Conservation (phyloP, 1,140 invertebrate species). For the Drosophila nebulosa region DNA sequence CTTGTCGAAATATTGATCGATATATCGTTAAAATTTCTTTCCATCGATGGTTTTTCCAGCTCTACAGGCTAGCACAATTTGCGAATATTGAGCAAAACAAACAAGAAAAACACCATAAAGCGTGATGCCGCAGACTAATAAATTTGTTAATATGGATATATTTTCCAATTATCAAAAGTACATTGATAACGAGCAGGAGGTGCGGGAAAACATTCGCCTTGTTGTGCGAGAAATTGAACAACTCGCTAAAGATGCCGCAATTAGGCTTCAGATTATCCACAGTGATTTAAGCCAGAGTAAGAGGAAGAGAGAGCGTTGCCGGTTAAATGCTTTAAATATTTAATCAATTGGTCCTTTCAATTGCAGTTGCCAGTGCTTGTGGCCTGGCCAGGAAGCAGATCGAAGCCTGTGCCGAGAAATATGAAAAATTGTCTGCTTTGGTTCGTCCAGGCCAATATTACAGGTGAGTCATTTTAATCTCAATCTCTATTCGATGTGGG, state of each 20-base stretch:
- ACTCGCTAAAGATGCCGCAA: conserved; percentile 85
- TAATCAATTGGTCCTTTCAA: not conserved
- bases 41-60: too few species aligned
- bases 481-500: not conserved
- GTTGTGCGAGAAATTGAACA: conserved; percentile 87
- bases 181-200: conserved; percentile 85
- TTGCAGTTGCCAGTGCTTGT: conserved; percentile 82
- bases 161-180: conserved; percentile 86
- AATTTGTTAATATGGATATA: conserved; percentile 81
- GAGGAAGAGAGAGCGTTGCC: conserved; percentile 83
- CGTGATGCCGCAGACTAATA: conserved; percentile 43
- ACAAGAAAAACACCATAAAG: conserved; percentile 24
- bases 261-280: conserved; percentile 88
- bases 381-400: conserved; percentile 83
- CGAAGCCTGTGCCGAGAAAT: conserved; percentile 83
- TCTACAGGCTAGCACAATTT: too few species aligned
- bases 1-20: too few species aligned
- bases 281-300: conserved; percentile 83
- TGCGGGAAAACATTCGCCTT: conserved; percentile 86
- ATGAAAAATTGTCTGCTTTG: conserved; percentile 83
- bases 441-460: conserved; percentile 88
- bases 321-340: not conserved
- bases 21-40: too few species aligned
- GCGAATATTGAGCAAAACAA: conserved; percentile 11
- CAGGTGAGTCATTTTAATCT: conserved; percentile 80